Base-by-base conservation (phyloP, 2,113 vertebrate species). In the Anser brachyrhynchus region DNA sequence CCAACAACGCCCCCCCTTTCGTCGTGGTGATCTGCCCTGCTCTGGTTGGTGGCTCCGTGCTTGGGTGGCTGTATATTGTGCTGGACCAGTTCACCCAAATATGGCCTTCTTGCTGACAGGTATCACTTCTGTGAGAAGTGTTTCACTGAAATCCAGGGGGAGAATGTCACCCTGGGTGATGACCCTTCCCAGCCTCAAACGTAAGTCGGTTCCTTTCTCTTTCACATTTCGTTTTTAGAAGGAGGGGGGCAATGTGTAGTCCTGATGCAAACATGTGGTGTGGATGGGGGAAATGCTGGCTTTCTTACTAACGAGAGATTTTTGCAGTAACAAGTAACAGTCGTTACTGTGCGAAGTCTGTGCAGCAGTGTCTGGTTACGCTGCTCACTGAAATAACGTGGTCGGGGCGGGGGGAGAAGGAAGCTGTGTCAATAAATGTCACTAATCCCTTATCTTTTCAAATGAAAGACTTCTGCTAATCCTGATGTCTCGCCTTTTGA, bases 71-170 rank as follows among this genome's bases (percentile, higher is more conserved):
- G 98, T 98, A 96, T 98, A 96, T 98, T 98, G 97, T 98, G 98
- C 98, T 98, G 98, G 98, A 98, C 98, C 98, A 99, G 98, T 98
- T 99, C 98, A 99, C 98, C 98, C 98, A 98, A 99, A 98, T 99
- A 98, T 98, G 94, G 97, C 97, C 99, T 99, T 99, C 98, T 99
- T 98, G 98, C 97, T 97, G 98, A 93, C 98, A 99, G 99, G 98
- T 99, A 99, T 98, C 99, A 99, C 98, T 99, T 99, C 98, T 99
- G 99, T 98, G 99, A 99, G 98, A 99, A 99, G 98, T 99, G 99
- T 98, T 99, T 99, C 98, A 99, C 99, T 97, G 99, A 99, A 98
- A 99, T 99, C 98, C 99, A 99, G 98, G 99, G 99, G 92, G 99
- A 99, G 96, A 99, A 98, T 96, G 99, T 99, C 97, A 99, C 99